Conservation (phyloP, 2,113 vertebrate species). For the Heterocephalus glaber region DNA sequence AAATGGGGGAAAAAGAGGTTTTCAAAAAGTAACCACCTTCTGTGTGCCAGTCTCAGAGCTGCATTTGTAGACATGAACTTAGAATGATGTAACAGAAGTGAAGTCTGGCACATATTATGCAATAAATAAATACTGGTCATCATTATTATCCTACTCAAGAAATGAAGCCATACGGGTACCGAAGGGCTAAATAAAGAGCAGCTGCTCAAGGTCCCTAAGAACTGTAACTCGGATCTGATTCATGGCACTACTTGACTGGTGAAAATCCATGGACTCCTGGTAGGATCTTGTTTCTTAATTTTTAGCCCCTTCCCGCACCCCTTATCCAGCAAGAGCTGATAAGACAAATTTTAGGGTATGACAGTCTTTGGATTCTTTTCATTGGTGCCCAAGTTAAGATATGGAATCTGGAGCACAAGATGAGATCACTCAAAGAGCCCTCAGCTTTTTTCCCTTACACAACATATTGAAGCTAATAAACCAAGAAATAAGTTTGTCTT, state of each 20-base stretch:
- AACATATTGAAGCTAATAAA: slow-evolving; percentile 26
- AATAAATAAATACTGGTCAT: neutral
- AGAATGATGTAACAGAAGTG: neutral
- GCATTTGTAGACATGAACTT: neutral
- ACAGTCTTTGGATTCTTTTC: neutral
- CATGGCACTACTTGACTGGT: neutral
- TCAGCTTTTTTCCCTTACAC: neutral
- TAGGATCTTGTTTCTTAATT: neutral
- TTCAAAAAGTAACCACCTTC: neutral
- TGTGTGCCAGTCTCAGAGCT: neutral
- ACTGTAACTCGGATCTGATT: neutral
- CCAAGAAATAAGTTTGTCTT: slow-evolving; percentile 49
- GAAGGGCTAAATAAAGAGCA: neutral
- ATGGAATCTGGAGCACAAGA: neutral
- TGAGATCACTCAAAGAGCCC: neutral
- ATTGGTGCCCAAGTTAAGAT: neutral
- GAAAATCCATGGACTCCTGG: neutral
- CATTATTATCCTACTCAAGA: neutral
- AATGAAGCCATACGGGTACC: neutral
- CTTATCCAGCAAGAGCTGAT: neutral
- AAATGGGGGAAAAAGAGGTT: rapidly evolving
- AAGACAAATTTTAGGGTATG: neutral
- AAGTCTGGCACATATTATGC: neutral
- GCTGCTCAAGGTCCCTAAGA: neutral
- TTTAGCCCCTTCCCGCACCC: neutral